Percentiles rank a stretch among this genome's conserved stretches.
Evolutionary conservation across 2,888 invertebrate species (phyloP).

Genomic region (Coleophora flavipennella): DNA sequence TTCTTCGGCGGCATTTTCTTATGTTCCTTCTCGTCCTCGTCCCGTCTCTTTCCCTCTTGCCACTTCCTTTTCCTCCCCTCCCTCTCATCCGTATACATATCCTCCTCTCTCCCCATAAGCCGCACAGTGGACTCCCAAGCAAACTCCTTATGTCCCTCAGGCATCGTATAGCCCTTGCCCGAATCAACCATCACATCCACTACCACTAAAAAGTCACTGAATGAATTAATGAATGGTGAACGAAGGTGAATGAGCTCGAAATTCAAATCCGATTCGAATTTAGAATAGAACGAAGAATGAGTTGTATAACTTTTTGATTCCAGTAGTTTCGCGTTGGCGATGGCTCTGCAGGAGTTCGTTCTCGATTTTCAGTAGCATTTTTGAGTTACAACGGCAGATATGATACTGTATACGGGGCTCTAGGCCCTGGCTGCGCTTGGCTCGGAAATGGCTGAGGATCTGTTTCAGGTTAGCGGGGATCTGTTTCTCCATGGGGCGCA

Average conservation of each 20-base stretch:
- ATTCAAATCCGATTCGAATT: conserved; percentile 37
- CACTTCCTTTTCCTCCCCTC: conserved; percentile 62
- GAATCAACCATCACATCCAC: conserved; percentile 17
- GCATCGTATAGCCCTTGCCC: conserved; percentile 45
- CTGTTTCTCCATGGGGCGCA: conserved; percentile 54
- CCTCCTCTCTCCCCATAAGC: conserved; percentile 46
- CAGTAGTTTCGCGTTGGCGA: conserved; percentile 86
- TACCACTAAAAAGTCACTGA: conserved; percentile 33
- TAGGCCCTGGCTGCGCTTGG: conserved; percentile 26
- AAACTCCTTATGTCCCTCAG: conserved; percentile 50
- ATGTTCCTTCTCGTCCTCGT: conserved; percentile 56
- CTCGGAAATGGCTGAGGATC: conserved; percentile 38
- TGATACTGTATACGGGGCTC: conserved; percentile 47
- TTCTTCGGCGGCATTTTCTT: conserved; percentile 61
- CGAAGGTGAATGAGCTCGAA: conserved; percentile 17
- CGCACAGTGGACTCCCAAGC: conserved; percentile 57
- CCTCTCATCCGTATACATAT: conserved; percentile 58
- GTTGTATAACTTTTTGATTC: conserved; percentile 89
- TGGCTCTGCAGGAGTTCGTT: conserved; percentile 85
- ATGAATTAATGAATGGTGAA: conserved; percentile 28
- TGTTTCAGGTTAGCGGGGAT: conserved; percentile 21
- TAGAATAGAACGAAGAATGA: conserved; percentile 91
- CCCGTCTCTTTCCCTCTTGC: conserved; percentile 46
- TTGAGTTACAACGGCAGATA: conserved; percentile 43
- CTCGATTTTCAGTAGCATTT: conserved; percentile 81